Conservation (phyloP, 2,797 vertebrate genomes). For the Benthosema pterotum region DNA sequence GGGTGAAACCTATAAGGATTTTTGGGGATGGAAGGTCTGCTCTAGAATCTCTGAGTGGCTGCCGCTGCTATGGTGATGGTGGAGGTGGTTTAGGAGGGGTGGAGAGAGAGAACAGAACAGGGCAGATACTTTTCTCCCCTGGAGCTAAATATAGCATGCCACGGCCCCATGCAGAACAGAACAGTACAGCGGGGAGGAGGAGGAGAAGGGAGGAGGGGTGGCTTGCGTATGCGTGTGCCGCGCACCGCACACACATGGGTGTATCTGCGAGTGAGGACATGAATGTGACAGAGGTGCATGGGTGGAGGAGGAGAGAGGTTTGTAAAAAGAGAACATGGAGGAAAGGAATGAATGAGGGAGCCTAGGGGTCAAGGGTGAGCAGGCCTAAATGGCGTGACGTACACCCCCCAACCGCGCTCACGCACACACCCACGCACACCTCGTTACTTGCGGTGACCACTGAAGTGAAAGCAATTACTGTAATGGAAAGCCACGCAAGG, state of each 20-base stretch:
- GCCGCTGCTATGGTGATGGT: slow-evolving; percentile 9
- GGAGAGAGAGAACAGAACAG: slow-evolving; percentile 41
- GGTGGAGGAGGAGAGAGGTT: background rate
- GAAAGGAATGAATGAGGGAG: background rate
- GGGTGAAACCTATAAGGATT: background rate
- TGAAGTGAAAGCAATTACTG: slow-evolving; percentile 28
- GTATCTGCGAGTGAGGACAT: slow-evolving; percentile 7
- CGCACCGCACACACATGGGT: background rate
- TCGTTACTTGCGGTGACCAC: slow-evolving; percentile 15
- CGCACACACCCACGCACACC: too few relatives aligned
- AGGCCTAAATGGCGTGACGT: background rate
- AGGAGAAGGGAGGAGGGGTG: slow-evolving; percentile 2
- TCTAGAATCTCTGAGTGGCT: slow-evolving; percentile 16
- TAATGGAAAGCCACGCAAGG: slow-evolving; percentile 56
- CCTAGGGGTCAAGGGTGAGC: slow-evolving; percentile 1
- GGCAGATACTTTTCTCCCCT: slow-evolving; percentile 36
- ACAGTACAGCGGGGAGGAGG: slow-evolving; percentile 22
- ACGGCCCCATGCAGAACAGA: slow-evolving; percentile 49
- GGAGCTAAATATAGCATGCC: slow-evolving; percentile 66
- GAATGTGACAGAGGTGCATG: slow-evolving; percentile 2
- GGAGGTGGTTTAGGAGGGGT: slow-evolving; percentile 4
- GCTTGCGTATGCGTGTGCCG: background rate
- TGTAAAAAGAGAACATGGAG: slow-evolving; percentile 5
- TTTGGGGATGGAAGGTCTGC: slow-evolving; percentile 34
- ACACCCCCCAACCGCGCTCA: background rate